Percentiles rank a stretch among this genome's conserved stretches.
Conservation (phyloP, 2,797 vertebrate genomes). For the Lepilemur septentrionalis region DNA sequence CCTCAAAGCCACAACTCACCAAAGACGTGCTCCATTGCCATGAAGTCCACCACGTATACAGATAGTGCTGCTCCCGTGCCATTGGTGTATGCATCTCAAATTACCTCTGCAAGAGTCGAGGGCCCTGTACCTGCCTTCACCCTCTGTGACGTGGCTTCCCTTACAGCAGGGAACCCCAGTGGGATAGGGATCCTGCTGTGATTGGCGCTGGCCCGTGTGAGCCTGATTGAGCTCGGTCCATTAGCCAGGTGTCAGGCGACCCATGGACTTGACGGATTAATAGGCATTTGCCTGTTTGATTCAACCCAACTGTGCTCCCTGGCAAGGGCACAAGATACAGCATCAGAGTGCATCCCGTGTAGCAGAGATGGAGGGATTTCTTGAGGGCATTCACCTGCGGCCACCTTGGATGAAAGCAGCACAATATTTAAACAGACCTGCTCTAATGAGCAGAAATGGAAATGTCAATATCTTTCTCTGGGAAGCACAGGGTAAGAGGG, state of each 20-base stretch:
- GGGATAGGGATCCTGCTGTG: neutral
- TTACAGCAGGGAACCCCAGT: neutral
- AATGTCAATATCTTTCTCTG: neutral
- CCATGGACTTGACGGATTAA: neutral
- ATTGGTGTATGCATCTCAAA: neutral
- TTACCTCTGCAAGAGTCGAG: neutral
- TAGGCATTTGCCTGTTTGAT: neutral
- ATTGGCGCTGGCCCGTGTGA: neutral
- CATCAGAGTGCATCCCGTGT: neutral
- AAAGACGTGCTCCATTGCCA: neutral
- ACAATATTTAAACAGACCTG: neutral
- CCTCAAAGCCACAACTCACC: neutral
- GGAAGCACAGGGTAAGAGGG: neutral
- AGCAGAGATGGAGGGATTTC: neutral
- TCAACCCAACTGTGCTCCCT: neutral
- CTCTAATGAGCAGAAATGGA: neutral
- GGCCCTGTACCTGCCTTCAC: neutral
- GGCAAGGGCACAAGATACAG: neutral
- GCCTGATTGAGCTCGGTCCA: neutral
- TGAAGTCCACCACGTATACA: rapidly evolving
- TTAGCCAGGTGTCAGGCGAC: neutral
- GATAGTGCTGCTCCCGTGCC: neutral
- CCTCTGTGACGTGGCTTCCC: neutral
- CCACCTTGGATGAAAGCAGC: neutral
- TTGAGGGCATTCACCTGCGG: neutral